phyloP scores from a whole-genome alignment of 2,113 vertebrate species.

The Ochotona curzoniae region DNA sequence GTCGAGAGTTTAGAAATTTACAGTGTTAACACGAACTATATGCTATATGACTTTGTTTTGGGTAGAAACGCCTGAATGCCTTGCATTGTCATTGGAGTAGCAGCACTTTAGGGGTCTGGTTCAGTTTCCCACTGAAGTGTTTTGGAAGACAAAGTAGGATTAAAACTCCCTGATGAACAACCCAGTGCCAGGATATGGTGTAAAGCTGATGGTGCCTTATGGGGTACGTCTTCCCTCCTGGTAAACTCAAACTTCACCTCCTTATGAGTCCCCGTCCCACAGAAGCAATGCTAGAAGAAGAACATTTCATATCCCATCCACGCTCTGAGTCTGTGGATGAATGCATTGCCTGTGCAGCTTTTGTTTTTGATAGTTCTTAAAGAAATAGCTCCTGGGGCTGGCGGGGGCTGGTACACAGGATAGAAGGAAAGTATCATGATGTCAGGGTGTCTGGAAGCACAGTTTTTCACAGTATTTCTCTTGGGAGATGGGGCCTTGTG shows the following conservation, averaged over 20 bases:
- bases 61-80: slow-evolving; percentile 14
- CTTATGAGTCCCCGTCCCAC: not conserved
- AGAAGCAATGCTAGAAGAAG: not conserved
- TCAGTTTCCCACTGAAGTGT: not conserved
- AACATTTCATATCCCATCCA: not conserved
- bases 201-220: not conserved
- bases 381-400: not conserved
- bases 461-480: not conserved
- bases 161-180: not conserved
- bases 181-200: not conserved
- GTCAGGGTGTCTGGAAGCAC: not conserved
- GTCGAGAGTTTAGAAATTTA: slow-evolving; percentile 24
- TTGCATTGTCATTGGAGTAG: not conserved
- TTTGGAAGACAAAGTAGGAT: slow-evolving; percentile 33
- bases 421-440: not conserved
- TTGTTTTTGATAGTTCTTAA: slow-evolving; percentile 27
- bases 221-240: not conserved
- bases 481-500: not conserved
- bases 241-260: not conserved
- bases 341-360: not conserved
- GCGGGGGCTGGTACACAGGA: not conserved
- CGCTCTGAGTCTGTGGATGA: not conserved
- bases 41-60: not conserved
- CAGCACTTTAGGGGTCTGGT: not conserved
- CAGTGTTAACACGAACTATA: not conserved